phyloP scores from a whole-genome alignment of 2,888 invertebrate genomes.

The Nomada lathburiana region DNA sequence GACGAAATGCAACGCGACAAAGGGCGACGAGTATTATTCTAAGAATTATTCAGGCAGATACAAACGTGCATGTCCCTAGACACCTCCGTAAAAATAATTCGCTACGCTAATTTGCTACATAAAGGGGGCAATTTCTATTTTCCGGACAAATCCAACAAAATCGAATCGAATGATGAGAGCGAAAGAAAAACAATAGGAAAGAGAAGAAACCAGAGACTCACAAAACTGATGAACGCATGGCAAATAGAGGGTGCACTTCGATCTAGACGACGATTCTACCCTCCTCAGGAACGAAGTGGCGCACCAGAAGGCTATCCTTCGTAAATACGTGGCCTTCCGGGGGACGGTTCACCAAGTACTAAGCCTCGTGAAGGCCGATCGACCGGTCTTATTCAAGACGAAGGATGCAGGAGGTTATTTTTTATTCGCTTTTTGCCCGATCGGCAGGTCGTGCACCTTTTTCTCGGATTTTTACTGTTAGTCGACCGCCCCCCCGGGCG shows the following conservation, averaged over 20 bases:
- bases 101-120: too few species aligned
- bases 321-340: constrained; percentile 64
- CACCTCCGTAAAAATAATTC: too few species aligned
- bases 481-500: constrained; percentile 44
- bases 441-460: constrained; percentile 56
- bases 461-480: constrained; percentile 77
- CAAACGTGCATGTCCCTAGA: too few species aligned
- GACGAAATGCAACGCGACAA: too few species aligned
- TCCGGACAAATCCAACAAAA: too few species aligned
- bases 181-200: background rate
- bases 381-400: constrained; percentile 76
- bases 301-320: constrained; percentile 12
- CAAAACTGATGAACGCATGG: constrained; percentile 30
- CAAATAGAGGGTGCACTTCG: background rate
- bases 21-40: too few species aligned
- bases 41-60: too few species aligned
- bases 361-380: constrained; percentile 73
- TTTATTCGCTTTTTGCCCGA: constrained; percentile 45
- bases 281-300: background rate
- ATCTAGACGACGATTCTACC: constrained; percentile 7
- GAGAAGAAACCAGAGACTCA: constrained; percentile 33
- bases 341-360: constrained; percentile 77
- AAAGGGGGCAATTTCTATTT: too few species aligned
- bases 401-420: constrained; percentile 61
- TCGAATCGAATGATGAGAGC: too few species aligned